Evolutionary conservation across 2,888 invertebrate genomes (phyloP), one percentile per base, ranked within the genome.

Genomic region (Chloroclystis v-ata): DNA sequence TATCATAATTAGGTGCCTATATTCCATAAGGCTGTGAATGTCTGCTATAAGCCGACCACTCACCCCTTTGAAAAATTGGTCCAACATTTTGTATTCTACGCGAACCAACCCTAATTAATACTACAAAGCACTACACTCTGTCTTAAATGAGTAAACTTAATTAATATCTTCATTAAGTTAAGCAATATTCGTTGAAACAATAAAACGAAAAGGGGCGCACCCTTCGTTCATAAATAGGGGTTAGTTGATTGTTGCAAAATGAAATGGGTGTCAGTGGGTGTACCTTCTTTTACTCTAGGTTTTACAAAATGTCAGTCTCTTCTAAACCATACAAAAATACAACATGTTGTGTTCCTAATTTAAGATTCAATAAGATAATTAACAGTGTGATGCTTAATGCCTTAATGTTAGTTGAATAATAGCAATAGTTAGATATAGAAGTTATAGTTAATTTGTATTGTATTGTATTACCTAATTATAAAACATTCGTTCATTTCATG

Each of bases 151-250:
- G 67, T 46, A 46, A 46, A 65, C 66, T 65, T 69, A 72, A 72
- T 76, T 67, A 73, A 72, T 72, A 69, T 71, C 75, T 75, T 77
- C 75, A 75, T 77, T 75, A 75, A 66, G 61, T 74, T 77, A 67
- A 65, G 66, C 60, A 70, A 71, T 72, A 73, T 74, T 73, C 68
- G 60, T 63, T 62, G 63, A 67, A 71, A 73, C 71, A 76, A 73
- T 75, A 68, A 71, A 65, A 69, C 54, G 49, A 49, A 54, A 65
- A 67, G 65, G 71, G 73, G 69, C 58, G 52, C 54, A 59, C 65
- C 70, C 74, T 67, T 67, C 59, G 54, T 53, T 47, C 49, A 16
- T 16, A 49, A 42, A 46, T 33, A 33, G 37, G 43, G 48, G 38
- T 43, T 28, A 13, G n/a, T n/a, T n/a, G 28, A 41, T 43, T 43